Conservation (phyloP, 2,797 vertebrate species). For the Protosalanx chinensis region DNA sequence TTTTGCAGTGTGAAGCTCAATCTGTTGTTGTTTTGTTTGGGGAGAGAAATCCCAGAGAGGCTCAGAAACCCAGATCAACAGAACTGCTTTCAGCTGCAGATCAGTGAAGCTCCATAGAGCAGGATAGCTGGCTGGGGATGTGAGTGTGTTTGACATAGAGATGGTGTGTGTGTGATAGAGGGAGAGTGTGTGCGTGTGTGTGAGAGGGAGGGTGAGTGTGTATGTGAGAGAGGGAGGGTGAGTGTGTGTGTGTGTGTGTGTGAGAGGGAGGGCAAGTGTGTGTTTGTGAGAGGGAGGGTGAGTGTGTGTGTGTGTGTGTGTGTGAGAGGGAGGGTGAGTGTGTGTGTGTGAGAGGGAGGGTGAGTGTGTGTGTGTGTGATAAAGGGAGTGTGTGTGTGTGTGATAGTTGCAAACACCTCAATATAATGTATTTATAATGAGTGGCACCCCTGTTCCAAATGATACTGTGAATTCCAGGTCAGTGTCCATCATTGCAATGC, state of each 20-base stretch:
- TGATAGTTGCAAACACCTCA: no score
- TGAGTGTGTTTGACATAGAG: background rate
- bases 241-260: background rate
- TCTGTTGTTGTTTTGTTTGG: conserved; percentile 53
- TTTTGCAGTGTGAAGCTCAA: conserved; percentile 28
- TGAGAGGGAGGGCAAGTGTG: no score
- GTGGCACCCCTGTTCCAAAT: no score
- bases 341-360: no score
- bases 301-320: no score
- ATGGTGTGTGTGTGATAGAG: conserved; percentile 36
- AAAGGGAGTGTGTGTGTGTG: background rate
- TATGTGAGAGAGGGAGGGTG: conserved; percentile 12
- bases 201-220: conserved; percentile 15
- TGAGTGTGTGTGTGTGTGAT: no score
- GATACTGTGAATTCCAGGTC: no score
- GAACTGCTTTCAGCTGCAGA: conserved; percentile 61
- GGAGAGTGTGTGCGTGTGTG: background rate
- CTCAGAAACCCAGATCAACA: conserved; percentile 48
- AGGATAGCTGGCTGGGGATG: conserved; percentile 31
- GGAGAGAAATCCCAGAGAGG: conserved; percentile 49
- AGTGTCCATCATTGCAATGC: no score
- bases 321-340: no score
- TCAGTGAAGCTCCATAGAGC: conserved; percentile 53
- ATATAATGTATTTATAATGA: no score
- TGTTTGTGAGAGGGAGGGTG: no score